Base-by-base conservation (phyloP, 2,888 invertebrate genomes). In the Dorcus hopei region DNA sequence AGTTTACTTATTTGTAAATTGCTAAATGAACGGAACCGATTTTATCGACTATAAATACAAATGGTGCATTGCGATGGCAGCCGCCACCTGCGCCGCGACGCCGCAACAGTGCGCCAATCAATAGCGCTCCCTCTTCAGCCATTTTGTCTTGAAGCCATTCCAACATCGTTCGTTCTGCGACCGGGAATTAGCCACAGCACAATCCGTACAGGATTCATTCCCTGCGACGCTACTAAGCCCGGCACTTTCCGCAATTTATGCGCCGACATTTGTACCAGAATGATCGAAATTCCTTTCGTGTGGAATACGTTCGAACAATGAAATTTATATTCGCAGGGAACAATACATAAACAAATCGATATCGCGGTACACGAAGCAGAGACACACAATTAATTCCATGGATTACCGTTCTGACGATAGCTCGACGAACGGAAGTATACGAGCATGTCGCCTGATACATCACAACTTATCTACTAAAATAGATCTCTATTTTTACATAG, bases 101-200 rank as follows among this genome's bases (percentile, higher is more conserved):
- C 71, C 70, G 72, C 68, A 65, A 72, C 75, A 70, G 70, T 71
- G 71, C 72, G 72, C 76, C 77, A 74, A 77, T 77, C 77, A 77
- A 77, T 78, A 74, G 73, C 71, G 70, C 71, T 72, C 76, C 61
- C 76, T 69, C 72, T 75, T 73, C 78, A 74, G 78, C 78, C 78
- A 79, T 79, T 78, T 78, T 78, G 78, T 78, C 78, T 77, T 76
- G 74, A 72, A 74, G 73, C 74, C 74, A 69, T 70, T 68, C 64
- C 63, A 63, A 63, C 67, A 58, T 48, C 68, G 70, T 61, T 61
- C 62, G 65, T 67, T 66, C 65, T 61, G 66, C 64, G 67, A 66
- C 71, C 68, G 65, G 69, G 70, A 73, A 73, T 73, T 71, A 72
- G 71, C 71, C 70, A 63, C 72, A 68, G 61, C 63, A 14, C 16